phyloP scores from a whole-genome alignment of 2,797 vertebrate species.

The Lagothrix lagotricha region DNA sequence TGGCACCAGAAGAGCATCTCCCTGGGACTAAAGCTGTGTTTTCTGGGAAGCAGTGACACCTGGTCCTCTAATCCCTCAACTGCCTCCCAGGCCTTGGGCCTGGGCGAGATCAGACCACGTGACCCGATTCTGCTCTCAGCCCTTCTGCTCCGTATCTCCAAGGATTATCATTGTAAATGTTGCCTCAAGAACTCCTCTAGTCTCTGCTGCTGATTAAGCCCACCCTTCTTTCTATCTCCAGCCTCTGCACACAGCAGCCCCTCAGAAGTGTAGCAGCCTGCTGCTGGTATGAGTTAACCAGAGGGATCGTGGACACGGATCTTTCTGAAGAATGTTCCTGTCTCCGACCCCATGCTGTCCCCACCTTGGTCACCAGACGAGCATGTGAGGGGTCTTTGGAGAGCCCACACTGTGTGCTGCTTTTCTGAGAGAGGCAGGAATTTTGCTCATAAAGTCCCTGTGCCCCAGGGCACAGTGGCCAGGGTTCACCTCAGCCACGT shows the following conservation, averaged over 20 bases:
- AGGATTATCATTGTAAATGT: neutral
- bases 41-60: constrained; percentile 23
- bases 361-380: neutral
- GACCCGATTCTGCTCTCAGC: neutral
- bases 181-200: neutral
- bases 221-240: neutral
- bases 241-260: neutral
- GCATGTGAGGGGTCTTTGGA: neutral
- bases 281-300: neutral
- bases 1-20: neutral
- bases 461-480: neutral
- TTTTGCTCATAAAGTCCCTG: no score
- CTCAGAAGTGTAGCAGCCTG: neutral
- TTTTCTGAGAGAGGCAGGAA: no score
- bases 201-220: neutral
- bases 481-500: neutral
- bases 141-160: neutral
- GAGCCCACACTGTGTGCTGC: neutral
- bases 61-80: neutral
- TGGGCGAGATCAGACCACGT: neutral
- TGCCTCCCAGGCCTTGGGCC: neutral
- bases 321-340: neutral
- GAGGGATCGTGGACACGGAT: neutral
- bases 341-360: neutral
- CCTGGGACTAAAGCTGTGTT: neutral